Conservation (phyloP, 2,797 vertebrate genomes). For the Morelia viridis region DNA sequence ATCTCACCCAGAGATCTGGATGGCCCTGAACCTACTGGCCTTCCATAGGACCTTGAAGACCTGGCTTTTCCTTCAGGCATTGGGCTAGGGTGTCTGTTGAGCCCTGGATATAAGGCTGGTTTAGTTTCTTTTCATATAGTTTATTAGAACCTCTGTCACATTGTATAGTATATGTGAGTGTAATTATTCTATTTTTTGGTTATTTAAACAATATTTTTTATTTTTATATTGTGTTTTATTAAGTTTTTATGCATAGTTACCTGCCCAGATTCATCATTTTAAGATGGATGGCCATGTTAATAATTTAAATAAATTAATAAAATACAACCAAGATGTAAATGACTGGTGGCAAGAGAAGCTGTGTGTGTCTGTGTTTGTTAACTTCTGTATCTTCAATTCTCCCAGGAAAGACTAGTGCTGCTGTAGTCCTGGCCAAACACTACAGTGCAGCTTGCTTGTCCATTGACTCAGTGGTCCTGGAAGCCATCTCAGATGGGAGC, state of each 20-base stretch:
- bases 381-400: constrained; percentile 8
- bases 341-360: neutral
- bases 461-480: constrained; percentile 79
- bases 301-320: neutral
- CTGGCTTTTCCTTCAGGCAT: no score
- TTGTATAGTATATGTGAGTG: no score
- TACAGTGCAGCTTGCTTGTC: constrained; percentile 77
- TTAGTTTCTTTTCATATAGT: no score
- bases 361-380: neutral
- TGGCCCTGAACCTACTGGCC: no score
- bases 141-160: no score
- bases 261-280: neutral
- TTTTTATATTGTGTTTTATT: neutral
- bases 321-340: neutral
- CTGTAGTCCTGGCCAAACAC: constrained; percentile 72
- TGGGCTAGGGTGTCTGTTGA: no score
- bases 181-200: no score
- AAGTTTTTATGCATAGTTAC: neutral
- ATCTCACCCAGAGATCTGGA: no score
- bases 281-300: neutral
- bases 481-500: constrained; percentile 73
- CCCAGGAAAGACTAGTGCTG: constrained; percentile 73
- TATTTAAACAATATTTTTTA: neutral
- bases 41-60: no score
- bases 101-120: no score